Evolutionary conservation across 1,140 invertebrate species (phyloP).

Genomic region (Drosophila erecta): DNA sequence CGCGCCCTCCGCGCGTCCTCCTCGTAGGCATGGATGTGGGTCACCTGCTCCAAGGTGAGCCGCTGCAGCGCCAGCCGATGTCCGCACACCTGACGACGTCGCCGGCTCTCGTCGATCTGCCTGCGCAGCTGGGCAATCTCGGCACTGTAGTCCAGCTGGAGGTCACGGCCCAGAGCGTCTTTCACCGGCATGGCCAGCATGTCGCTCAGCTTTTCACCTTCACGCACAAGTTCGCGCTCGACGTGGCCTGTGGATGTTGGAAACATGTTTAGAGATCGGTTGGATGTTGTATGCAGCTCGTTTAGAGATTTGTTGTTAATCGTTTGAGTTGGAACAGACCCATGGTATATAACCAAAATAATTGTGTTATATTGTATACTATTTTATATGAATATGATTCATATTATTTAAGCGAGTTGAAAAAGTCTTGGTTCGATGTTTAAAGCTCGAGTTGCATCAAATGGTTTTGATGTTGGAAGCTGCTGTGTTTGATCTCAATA

Average conservation of each 20-base stretch:
- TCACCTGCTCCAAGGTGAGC: conserved; percentile 90
- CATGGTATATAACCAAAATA: too few relatives aligned
- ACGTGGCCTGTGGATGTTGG: conserved; percentile 85
- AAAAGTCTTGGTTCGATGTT: not conserved
- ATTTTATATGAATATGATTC: not conserved
- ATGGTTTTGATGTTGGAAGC: conserved; percentile 6
- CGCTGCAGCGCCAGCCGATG: conserved; percentile 90
- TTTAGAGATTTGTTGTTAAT: not conserved
- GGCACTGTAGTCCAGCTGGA: conserved; percentile 89
- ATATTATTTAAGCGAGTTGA: too few relatives aligned
- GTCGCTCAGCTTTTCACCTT: conserved; percentile 92
- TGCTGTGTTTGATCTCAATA: conserved; percentile 1
- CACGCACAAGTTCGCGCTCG: conserved; percentile 89
- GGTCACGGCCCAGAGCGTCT: conserved; percentile 90
- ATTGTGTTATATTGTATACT: too few relatives aligned
- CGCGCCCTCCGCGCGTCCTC: conserved; percentile 90
- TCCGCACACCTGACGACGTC: conserved; percentile 88
- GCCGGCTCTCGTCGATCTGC: conserved; percentile 88
- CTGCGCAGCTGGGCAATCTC: conserved; percentile 90
- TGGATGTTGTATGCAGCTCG: not conserved
- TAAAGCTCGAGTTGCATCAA: not conserved
- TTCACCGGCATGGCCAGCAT: conserved; percentile 92
- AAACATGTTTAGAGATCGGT: conserved; percentile 8
- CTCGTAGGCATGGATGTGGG: conserved; percentile 91
- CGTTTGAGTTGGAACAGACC: not conserved